Conservation (phyloP, 1,140 invertebrate species). For the Lucilia cuprina region DNA sequence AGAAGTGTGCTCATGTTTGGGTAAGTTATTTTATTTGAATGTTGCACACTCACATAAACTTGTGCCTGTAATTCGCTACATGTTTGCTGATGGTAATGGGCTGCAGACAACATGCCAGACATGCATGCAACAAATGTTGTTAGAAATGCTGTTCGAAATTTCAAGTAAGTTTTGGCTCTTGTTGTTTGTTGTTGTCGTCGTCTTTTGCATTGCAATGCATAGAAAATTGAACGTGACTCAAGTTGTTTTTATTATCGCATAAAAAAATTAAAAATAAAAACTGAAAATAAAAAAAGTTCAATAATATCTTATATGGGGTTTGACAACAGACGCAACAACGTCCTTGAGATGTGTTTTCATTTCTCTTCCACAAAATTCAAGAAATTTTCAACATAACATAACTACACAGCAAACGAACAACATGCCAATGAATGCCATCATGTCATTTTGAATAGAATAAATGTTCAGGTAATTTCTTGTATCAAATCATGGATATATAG, state of each 20-base stretch:
- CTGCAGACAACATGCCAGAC: constrained; percentile 33
- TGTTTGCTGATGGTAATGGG: constrained; percentile 25
- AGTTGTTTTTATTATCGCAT: constrained; percentile 31
- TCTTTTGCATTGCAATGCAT: constrained; percentile 9
- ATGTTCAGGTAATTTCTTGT: background rate
- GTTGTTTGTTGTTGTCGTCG: background rate
- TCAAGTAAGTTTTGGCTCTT: background rate
- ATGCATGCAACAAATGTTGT: constrained; percentile 29
- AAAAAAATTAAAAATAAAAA: constrained; percentile 23
- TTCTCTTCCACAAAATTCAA: constrained; percentile 15
- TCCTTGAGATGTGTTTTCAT: constrained; percentile 30
- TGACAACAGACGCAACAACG: constrained; percentile 32
- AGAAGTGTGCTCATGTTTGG: background rate
- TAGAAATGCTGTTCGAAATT: constrained; percentile 32
- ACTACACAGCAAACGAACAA: too few species aligned
- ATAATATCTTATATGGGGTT: constrained; percentile 26
- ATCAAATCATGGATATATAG: background rate
- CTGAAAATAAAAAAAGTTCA: background rate
- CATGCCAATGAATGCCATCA: constrained; percentile 3
- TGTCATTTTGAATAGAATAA: background rate
- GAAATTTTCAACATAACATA: background rate
- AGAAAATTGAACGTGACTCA: constrained; percentile 32
- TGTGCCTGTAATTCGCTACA: background rate
- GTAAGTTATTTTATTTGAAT: background rate
- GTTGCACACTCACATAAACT: background rate